phyloP scores from a whole-genome alignment of 2,888 invertebrate genomes.

The Mayetiola destructor region DNA sequence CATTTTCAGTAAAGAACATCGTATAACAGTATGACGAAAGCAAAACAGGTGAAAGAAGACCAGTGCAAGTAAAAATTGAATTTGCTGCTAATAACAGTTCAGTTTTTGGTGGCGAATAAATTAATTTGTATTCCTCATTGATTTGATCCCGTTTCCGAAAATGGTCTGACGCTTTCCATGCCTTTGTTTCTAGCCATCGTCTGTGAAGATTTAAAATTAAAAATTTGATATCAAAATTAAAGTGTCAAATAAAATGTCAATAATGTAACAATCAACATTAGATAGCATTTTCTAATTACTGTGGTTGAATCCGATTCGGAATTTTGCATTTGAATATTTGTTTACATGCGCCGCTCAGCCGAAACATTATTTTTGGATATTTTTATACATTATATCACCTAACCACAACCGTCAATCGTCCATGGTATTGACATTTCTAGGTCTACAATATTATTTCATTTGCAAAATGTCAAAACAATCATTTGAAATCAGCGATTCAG shows the following conservation, averaged over 20 bases:
- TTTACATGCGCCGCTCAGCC: not conserved
- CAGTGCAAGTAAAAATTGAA: not conserved
- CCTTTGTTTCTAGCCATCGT: not conserved
- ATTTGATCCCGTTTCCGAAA: not conserved
- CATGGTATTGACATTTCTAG: not conserved
- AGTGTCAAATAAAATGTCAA: not conserved
- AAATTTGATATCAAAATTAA: not conserved
- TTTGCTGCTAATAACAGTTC: not conserved
- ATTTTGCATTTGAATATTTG: not conserved
- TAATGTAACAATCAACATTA: too few relatives aligned
- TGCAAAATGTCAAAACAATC: not conserved
- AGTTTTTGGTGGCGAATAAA: not conserved
- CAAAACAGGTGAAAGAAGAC: not conserved
- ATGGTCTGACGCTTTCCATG: too few relatives aligned
- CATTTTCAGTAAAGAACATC: not conserved
- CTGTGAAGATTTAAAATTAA: not conserved
- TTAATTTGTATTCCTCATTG: not conserved
- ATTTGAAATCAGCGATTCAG: not conserved
- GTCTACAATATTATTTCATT: not conserved
- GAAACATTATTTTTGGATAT: not conserved
- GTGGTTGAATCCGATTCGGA: not conserved
- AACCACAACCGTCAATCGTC: too few relatives aligned
- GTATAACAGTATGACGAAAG: too few relatives aligned
- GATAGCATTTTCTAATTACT: not conserved
- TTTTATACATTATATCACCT: too few relatives aligned